Conservation (phyloP, 2,888 invertebrate species). For the Synanthedon vespiformis region DNA sequence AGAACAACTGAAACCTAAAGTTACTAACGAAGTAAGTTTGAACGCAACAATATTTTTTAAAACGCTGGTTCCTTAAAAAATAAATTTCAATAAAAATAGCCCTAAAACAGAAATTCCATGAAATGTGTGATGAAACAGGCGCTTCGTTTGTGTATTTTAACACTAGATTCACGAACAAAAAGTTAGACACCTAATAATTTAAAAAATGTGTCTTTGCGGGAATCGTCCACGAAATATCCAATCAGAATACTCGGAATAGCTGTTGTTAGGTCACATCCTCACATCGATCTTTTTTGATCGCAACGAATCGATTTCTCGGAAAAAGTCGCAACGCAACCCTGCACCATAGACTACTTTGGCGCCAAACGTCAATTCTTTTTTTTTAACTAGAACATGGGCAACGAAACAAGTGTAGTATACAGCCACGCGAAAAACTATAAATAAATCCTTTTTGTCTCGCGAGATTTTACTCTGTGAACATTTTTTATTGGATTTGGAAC, state of each 20-base stretch:
- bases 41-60: no score
- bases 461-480: constrained; percentile 2
- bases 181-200: constrained; percentile 10
- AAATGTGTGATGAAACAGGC: constrained; percentile 6
- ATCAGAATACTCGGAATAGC: constrained; percentile 36
- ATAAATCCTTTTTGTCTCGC: not conserved
- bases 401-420: constrained; percentile 5
- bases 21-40: no score
- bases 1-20: no score
- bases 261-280: constrained; percentile 22
- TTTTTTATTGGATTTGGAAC: not conserved
- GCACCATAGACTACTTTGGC: constrained; percentile 14
- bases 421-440: not conserved
- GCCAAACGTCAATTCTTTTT: constrained; percentile 4
- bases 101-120: no score
- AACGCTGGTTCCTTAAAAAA: no score
- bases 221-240: constrained; percentile 25
- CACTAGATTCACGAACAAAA: constrained; percentile 43
- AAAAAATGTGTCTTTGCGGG: constrained; percentile 14
- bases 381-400: constrained; percentile 2
- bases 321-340: constrained; percentile 18
- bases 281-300: constrained; percentile 18
- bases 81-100: no score
- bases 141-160: constrained; percentile 34
- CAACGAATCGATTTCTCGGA: constrained; percentile 23